Conservation (phyloP, 2,888 invertebrate genomes). For the Xestia ashworthii region DNA sequence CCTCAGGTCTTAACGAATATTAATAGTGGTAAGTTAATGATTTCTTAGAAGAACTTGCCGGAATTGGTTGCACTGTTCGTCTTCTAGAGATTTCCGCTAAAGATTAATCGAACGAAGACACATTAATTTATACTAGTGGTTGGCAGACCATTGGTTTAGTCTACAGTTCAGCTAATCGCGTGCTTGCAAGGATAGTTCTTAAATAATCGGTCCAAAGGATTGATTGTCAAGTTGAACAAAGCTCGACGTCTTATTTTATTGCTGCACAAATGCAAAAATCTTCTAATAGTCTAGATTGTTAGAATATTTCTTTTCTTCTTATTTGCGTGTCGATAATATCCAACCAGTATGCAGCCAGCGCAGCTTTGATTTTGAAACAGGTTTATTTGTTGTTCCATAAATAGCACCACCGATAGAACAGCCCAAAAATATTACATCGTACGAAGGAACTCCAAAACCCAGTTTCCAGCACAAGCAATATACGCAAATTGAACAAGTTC, state of each 20-base stretch:
- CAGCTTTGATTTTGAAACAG: not conserved
- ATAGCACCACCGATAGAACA: constrained; percentile 20
- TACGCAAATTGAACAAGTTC: constrained; percentile 26
- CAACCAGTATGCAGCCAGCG: not conserved
- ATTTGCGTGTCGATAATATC: not conserved
- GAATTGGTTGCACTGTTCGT: not conserved
- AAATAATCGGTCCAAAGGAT: not conserved
- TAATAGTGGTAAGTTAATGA: constrained; percentile 63
- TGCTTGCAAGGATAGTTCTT: not conserved
- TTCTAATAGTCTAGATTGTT: not conserved
- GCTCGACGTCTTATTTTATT: not conserved
- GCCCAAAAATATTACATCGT: constrained; percentile 19
- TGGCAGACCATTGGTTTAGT: constrained; percentile 15
- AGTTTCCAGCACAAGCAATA: constrained; percentile 47
- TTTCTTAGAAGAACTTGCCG: constrained; percentile 13
- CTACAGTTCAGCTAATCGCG: constrained; percentile 7
- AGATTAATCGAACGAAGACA: constrained; percentile 43
- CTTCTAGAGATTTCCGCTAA: constrained; percentile 4
- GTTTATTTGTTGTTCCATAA: not conserved
- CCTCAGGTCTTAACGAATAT: constrained; percentile 59
- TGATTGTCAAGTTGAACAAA: not conserved
- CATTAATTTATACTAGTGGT: constrained; percentile 44
- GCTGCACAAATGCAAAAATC: not conserved
- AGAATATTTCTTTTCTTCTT: not conserved
- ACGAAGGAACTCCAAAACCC: constrained; percentile 37